A percentile compares a stretch with the other conserved stretches of the same genome.
Evolutionary conservation across 2,797 vertebrate species (phyloP).

Genomic region (Vespertilio murinus): DNA sequence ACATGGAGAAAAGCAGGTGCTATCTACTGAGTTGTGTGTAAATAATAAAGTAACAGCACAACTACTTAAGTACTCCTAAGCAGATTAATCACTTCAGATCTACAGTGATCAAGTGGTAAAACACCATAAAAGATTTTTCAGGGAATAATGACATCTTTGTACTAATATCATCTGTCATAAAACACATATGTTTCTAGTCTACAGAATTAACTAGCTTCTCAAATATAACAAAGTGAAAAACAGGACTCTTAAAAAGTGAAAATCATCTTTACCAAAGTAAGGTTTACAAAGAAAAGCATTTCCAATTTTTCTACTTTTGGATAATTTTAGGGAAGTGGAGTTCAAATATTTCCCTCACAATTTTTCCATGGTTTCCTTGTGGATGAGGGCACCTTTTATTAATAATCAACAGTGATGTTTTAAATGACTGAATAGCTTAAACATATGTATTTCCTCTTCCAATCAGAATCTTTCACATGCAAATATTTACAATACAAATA

Average conservation of each 20-base stretch:
- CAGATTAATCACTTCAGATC: constrained; percentile 3
- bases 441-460: not conserved
- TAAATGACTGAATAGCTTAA: constrained; percentile 23
- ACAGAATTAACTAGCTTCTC: not conserved
- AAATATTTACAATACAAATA: constrained; percentile 10
- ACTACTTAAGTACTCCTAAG: not conserved
- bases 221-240: not conserved
- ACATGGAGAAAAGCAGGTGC: not conserved
- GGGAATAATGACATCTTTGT: not conserved
- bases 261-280: constrained; percentile 13
- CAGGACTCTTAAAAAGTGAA: not conserved
- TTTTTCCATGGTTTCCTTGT: constrained; percentile 25
- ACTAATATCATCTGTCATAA: not conserved
- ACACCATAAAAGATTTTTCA: not conserved
- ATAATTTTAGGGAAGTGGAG: constrained; percentile 11
- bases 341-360: not conserved
- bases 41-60: not conserved
- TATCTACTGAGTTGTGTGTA: not conserved
- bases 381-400: not conserved
- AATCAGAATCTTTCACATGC: not conserved
- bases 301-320: not conserved
- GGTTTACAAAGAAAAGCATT: not conserved
- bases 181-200: not conserved
- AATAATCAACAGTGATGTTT: constrained; percentile 6
- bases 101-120: not conserved